phyloP scores from a whole-genome alignment of 2,888 invertebrate species.

The Nomada ruficornis region DNA sequence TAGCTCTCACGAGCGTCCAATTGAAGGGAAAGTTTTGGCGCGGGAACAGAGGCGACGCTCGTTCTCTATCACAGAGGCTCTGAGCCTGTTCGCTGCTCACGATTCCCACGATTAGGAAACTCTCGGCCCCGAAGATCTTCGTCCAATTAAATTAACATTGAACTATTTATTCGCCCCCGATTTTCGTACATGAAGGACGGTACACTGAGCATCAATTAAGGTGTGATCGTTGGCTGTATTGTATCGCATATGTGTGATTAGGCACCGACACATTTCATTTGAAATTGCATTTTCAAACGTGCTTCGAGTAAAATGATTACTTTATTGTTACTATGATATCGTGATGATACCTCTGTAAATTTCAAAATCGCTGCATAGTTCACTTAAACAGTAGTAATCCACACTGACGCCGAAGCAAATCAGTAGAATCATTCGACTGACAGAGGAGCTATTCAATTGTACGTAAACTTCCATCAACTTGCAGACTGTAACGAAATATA shows the following conservation, averaged over 20 bases:
- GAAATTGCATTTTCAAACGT: background rate
- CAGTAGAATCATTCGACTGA: no score
- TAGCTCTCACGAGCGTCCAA: constrained; percentile 60
- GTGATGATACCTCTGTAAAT: no score
- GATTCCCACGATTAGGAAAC: constrained; percentile 27
- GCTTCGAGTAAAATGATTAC: no score
- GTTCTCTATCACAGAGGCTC: constrained; percentile 27
- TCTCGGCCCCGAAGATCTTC: constrained; percentile 17
- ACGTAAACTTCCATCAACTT: constrained; percentile 32
- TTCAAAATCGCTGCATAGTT: no score
- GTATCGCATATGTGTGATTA: no score
- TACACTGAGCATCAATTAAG: background rate
- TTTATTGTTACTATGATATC: no score
- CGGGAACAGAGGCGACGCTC: constrained; percentile 38
- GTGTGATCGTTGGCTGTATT: background rate
- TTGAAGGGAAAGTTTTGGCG: constrained; percentile 64
- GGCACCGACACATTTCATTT: background rate
- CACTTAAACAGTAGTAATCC: no score
- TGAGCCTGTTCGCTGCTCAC: constrained; percentile 9
- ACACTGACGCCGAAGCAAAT: no score
- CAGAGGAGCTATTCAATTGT: background rate
- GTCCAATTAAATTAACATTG: constrained; percentile 34
- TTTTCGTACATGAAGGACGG: background rate
- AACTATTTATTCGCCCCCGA: constrained; percentile 19
- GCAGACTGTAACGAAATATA: background rate